These are phyloP conservation scores for Danio albolineatus DNA, from an alignment of 2,797 vertebrate species.

Conservation along the genomic window DNA sequence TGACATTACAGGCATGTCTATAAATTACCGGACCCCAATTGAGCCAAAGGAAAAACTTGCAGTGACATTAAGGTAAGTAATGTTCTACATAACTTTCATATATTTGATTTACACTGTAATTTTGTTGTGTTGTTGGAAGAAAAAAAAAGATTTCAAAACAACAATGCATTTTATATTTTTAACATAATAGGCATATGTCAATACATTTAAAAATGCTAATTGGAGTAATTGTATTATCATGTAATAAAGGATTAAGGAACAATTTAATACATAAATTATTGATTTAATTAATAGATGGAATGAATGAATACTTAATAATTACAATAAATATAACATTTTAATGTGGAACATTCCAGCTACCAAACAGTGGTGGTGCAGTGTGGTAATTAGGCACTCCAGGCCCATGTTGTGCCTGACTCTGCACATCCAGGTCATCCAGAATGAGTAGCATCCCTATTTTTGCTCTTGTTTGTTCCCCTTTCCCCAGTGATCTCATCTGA, in stretches of 20 bases:
- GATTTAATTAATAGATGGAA: neutral
- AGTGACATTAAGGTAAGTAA: no score
- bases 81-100: no score
- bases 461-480: neutral
- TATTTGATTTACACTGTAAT: no score
- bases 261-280: no score
- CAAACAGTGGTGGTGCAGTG: conserved; percentile 1
- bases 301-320: neutral
- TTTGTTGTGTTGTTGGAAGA: no score
- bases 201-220: neutral
- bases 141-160: no score
- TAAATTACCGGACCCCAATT: no score
- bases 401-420: neutral
- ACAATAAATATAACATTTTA: neutral
- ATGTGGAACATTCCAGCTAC: conserved; percentile 7
- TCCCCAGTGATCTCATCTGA: conserved; percentile 1
- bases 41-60: no score
- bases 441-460: neutral
- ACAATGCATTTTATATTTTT: no score
- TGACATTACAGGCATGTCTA: no score
- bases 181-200: neutral
- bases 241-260: no score
- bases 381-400: neutral
- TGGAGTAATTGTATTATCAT: no score
- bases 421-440: neutral